Evolutionary conservation across 2,888 invertebrate genomes (phyloP).

Genomic region (Euplexia lucipara): DNA sequence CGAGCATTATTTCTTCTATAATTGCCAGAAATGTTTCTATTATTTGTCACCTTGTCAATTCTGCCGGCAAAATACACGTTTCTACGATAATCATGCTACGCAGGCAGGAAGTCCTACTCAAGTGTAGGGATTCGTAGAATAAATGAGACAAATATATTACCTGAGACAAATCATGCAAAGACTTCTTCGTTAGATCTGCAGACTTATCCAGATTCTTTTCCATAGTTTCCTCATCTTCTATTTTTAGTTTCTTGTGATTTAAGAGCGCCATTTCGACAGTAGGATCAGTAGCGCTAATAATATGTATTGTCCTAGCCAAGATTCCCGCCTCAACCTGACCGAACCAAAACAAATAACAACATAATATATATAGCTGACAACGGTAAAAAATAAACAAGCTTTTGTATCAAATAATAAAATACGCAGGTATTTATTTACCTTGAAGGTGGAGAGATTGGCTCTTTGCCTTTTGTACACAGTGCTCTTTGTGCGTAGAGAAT

Average conservation of each 20-base stretch:
- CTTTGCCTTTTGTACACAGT: constrained; percentile 95
- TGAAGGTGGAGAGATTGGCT: constrained; percentile 93
- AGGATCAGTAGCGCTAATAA: constrained; percentile 92
- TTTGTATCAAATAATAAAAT: constrained; percentile 50
- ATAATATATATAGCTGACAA: constrained; percentile 42
- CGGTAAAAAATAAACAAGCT: constrained; percentile 55
- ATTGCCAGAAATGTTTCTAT: no score
- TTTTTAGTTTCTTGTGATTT: constrained; percentile 87
- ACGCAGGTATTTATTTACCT: constrained; percentile 82
- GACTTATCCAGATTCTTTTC: constrained; percentile 84
- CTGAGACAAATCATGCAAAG: constrained; percentile 88
- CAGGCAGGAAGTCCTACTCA: no score
- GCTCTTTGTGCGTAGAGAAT: constrained; percentile 95
- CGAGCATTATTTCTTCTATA: no score
- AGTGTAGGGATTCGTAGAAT: no score
- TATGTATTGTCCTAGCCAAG: constrained; percentile 94
- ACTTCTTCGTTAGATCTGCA: constrained; percentile 83
- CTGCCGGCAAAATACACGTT: no score
- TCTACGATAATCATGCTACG: no score
- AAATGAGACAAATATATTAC: constrained; percentile 63
- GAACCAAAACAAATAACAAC: constrained; percentile 42
- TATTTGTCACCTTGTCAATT: no score
- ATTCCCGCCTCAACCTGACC: constrained; percentile 94
- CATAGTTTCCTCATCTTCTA: constrained; percentile 91
- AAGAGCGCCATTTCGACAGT: constrained; percentile 88